Conservation (phyloP, 2,888 invertebrate genomes). For the Cerastoderma edule region DNA sequence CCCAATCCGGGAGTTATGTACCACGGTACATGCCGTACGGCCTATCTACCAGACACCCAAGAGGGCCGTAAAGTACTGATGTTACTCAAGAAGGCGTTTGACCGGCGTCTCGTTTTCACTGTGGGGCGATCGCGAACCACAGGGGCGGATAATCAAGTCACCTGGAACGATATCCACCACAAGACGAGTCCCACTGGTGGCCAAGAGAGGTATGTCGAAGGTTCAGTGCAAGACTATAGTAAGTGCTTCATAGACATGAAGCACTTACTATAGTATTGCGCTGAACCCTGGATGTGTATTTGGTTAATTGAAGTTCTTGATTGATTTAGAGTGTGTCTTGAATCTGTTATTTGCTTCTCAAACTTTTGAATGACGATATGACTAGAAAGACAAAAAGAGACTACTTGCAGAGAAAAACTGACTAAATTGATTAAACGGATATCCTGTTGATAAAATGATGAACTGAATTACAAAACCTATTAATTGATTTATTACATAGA, state of each 20-base stretch:
- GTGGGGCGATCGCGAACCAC: constrained; percentile 73
- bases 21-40: constrained; percentile 71
- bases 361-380: too few relatives aligned
- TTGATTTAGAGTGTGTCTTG: neutral
- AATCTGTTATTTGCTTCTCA: neutral
- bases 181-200: constrained; percentile 64
- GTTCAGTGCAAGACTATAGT: too few relatives aligned
- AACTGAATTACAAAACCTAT: too few relatives aligned
- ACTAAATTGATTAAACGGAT: too few relatives aligned
- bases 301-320: neutral
- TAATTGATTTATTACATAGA: too few relatives aligned
- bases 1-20: constrained; percentile 74
- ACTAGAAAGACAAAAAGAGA: too few relatives aligned
- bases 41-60: constrained; percentile 74
- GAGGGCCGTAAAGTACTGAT: constrained; percentile 70
- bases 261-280: too few relatives aligned
- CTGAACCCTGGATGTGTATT: too few relatives aligned
- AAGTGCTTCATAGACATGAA: too few relatives aligned
- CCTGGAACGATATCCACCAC: constrained; percentile 69
- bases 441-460: too few relatives aligned
- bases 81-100: constrained; percentile 69
- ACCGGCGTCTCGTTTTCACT: constrained; percentile 69
- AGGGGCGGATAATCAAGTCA: constrained; percentile 68
- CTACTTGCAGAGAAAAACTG: too few relatives aligned
- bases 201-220: constrained; percentile 47